These are phyloP conservation scores for Actenoides lindsayi DNA, from an alignment of 2,113 vertebrate genomes.

Conservation along the genomic window DNA sequence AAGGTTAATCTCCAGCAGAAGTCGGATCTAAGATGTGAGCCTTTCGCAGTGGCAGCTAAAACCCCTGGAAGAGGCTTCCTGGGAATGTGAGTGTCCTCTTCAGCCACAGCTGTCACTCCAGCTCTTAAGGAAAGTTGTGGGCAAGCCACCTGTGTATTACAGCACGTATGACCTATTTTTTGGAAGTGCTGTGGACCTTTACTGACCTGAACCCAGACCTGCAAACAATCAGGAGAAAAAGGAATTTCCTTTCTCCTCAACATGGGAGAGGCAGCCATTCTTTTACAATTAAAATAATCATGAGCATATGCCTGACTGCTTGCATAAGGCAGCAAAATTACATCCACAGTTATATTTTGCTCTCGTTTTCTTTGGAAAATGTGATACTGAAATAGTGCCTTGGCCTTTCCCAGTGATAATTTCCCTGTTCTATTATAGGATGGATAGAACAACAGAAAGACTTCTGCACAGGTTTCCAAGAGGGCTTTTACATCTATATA, in stretches of 20 bases:
- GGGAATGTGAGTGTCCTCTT: background rate
- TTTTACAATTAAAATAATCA: constrained; percentile 55
- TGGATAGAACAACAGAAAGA: background rate
- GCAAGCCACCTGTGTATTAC: background rate
- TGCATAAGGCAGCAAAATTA: constrained; percentile 36
- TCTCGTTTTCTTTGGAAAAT: constrained; percentile 22
- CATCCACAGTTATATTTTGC: constrained; percentile 22
- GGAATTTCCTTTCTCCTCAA: constrained; percentile 28
- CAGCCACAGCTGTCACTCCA: background rate
- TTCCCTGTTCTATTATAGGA: background rate
- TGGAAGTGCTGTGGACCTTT: background rate
- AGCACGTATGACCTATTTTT: background rate
- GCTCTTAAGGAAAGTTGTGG: background rate
- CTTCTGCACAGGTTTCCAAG: background rate
- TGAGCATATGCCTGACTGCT: constrained; percentile 29
- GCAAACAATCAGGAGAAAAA: background rate
- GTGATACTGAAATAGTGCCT: constrained; percentile 22
- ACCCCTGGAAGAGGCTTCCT: background rate
- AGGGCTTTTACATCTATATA: background rate
- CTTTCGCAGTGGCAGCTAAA: background rate
- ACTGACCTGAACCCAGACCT: background rate
- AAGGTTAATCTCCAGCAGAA: background rate
- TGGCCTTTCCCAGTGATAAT: constrained; percentile 19
- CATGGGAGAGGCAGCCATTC: background rate
- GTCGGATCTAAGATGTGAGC: background rate